phyloP scores from a whole-genome alignment of 1,140 invertebrate species.

The silkworm (Bombyx mori) region ASM3026992v2 NC_085120.1:10358001-10358500 shows the following conservation, averaged over 20 bases:
- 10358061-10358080: conserved; percentile 69
- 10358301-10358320: conserved; percentile 62
- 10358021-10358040: conserved; percentile 65
- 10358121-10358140: conserved; percentile 22
- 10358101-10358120: conserved; percentile 64
- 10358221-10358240: conserved; percentile 39
- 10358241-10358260: conserved; percentile 49
- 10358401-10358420: conserved; percentile 60
- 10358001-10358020: conserved; percentile 68
- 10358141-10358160: background rate
- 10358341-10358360: conserved; percentile 70
- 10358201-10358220: conserved; percentile 7
- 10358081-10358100: conserved; percentile 69
- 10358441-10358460: conserved; percentile 56
- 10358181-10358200: background rate
- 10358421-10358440: conserved; percentile 69
- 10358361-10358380: conserved; percentile 72
- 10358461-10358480: conserved; percentile 52
- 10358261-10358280: conserved; percentile 58
- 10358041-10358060: conserved; percentile 66
- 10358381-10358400: conserved; percentile 70
- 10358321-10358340: conserved; percentile 51
- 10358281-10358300: conserved; percentile 40
- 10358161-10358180: background rate
- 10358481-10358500: background rate